Evolutionary conservation across 2,797 vertebrate species (phyloP), one percentile per base, ranked within the genome.

Genomic region (Aphelocoma californica): DNA sequence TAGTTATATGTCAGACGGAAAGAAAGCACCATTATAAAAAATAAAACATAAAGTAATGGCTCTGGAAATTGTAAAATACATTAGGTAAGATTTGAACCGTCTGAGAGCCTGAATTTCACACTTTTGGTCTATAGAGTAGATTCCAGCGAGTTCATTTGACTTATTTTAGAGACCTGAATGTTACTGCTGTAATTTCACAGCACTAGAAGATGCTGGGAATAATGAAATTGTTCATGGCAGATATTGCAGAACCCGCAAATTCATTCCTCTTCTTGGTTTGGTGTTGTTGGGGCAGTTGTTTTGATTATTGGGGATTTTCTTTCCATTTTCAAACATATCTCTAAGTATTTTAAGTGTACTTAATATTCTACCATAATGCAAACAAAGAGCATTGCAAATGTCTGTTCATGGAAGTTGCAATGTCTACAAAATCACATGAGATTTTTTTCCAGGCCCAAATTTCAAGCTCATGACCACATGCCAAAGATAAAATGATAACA

Each of bases 171-270:
- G 29, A 85, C 14, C 12, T 29, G n/a, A 58, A 89, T 28, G 14
- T 56, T 77, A 29, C 38, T 83, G 51, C 40, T 64, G 28, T 32
- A 73, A 45, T 38, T 90, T 80, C 42, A 71, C 77, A 64, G 5
- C 4, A 16, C 32, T 62, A n/a, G 34, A 90, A 84, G 31, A 61
- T 31, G 44, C n/a, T n/a, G 66, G 23, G 18, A 51, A 38, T 80
- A 67, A 70, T 31, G 67, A 79, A 90, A 94, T 71, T 86, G 65
- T 71, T 94, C 32, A 83, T 51, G 56, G 26, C 8, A 91, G 78
- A 64, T 79, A 88, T 48, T 72, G 77, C 0, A 70, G 65, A 77
- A 54, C 9, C 36, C 34, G 19, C 28, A 85, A 89, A 95, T 71
- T 7, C 47, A 86, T 92, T 86, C 31, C 29, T 50, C 9, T 71